Evolutionary conservation across 2,888 invertebrate genomes (phyloP), one percentile per base, ranked within the genome.

Genomic region (Morpho helenor): DNA sequence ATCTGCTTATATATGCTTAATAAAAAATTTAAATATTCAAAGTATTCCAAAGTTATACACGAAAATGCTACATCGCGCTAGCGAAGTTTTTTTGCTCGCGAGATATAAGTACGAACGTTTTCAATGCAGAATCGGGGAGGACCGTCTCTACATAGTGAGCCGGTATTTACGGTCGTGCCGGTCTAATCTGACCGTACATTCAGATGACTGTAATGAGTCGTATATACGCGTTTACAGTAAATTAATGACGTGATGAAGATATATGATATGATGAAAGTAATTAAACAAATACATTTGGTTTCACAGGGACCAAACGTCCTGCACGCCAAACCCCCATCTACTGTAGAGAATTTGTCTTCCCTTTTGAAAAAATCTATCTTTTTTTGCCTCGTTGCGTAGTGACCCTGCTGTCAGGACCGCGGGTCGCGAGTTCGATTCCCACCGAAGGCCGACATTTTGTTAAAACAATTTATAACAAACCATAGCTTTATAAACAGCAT

Each of bases 101-200:
- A 22, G 45, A 16, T 62, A 62, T 62, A 62, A 51, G 55, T 60
- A 52, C 52, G 39, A n/a, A 22, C n/a, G 39, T 39, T 31, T 43
- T 10, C 22, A 43, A 7, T 7, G 7, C n/a, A 23, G 8, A 31
- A 31, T 16, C n/a, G n/a, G 45, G 50, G 60, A 46, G 60, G 54
- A 49, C 59, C 53, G 60, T 62, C 61, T 63, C 62, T 63, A 59
- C 64, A 40, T 59, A 31, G 62, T 52, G 53, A 65, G 47, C 64
- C 59, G 64, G 61, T 55, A 3, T 46, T 16, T 31, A 49, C 49
- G 59, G 59, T 43, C 50, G 43, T 31, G 49, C 61, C 64, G 60
- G 62, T 59, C 48, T 23, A 56, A 31, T 49, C 46, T 10, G 57
- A 39, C 63, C 57, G 45, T n/a, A 46, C 63, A 48, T 54, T 60